phyloP scores from a whole-genome alignment of 2,113 vertebrate species.

The Nibea coibor region DNA sequence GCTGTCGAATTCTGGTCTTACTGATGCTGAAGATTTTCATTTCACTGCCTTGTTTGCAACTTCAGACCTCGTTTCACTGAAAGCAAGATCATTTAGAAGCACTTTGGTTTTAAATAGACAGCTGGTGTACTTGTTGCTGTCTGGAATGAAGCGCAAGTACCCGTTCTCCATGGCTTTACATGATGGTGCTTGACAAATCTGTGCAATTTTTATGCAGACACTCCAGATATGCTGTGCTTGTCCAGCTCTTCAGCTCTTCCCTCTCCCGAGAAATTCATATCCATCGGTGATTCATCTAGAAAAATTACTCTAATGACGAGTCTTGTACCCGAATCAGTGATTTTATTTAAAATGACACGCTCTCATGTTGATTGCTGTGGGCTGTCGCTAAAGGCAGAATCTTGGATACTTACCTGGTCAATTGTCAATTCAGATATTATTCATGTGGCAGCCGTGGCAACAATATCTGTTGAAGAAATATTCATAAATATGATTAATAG shows the following conservation, averaged over 20 bases:
- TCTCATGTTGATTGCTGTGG: neutral
- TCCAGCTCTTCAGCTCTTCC: conserved; percentile 61
- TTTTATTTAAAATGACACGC: neutral
- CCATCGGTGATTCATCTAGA: conserved; percentile 3
- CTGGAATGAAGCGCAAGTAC: neutral
- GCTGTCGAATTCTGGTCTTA: neutral
- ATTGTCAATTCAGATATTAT: too few relatives aligned
- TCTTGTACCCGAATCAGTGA: neutral
- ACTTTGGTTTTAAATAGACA: neutral
- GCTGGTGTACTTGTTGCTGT: neutral
- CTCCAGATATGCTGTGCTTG: conserved; percentile 29
- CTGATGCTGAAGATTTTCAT: neutral
- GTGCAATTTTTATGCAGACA: conserved; percentile 33
- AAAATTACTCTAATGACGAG: neutral
- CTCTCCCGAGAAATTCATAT: conserved; percentile 28
- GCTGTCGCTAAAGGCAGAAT: neutral
- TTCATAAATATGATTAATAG: neutral
- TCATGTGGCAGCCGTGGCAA: too few relatives aligned
- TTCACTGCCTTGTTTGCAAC: neutral
- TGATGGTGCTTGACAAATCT: conserved; percentile 27
- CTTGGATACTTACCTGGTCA: neutral
- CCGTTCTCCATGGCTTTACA: conserved; percentile 27
- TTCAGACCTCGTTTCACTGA: neutral
- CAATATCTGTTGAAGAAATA: too few relatives aligned
- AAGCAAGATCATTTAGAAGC: neutral